phyloP scores from a whole-genome alignment of 2,113 vertebrate species.

The Dryoscopus gambensis region DNA sequence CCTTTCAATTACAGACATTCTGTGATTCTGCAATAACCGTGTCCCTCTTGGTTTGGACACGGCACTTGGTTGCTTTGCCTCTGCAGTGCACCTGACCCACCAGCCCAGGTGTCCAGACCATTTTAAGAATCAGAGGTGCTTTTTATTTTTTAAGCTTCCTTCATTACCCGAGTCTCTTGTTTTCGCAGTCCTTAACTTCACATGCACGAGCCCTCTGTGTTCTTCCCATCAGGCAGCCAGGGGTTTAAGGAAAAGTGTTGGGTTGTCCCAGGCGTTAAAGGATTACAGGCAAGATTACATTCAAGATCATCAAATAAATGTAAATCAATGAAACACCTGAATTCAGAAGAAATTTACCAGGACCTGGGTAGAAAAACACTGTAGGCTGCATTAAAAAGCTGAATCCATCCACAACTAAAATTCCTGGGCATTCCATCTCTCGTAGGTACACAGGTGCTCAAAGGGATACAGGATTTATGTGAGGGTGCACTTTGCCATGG shows the following conservation, averaged over 20 bases:
- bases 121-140: not conserved
- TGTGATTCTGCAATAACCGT: not conserved
- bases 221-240: not conserved
- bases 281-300: not conserved
- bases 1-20: not conserved
- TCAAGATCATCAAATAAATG: not conserved
- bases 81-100: not conserved
- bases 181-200: not conserved
- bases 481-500: not conserved
- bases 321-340: not conserved
- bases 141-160: not conserved
- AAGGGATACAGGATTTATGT: not conserved
- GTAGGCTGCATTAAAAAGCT: not conserved
- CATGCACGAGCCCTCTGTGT: accelerated
- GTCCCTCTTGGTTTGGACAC: not conserved
- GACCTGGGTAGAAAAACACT: not conserved
- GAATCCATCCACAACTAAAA: not conserved
- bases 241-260: not conserved
- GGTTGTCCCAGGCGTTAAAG: not conserved
- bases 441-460: not conserved
- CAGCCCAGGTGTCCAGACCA: no score
- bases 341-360: not conserved
- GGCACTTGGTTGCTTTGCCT: not conserved
- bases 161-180: not conserved
- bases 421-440: not conserved